phyloP scores from a whole-genome alignment of 2,888 invertebrate genomes.

The Luperina nickerlii region DNA sequence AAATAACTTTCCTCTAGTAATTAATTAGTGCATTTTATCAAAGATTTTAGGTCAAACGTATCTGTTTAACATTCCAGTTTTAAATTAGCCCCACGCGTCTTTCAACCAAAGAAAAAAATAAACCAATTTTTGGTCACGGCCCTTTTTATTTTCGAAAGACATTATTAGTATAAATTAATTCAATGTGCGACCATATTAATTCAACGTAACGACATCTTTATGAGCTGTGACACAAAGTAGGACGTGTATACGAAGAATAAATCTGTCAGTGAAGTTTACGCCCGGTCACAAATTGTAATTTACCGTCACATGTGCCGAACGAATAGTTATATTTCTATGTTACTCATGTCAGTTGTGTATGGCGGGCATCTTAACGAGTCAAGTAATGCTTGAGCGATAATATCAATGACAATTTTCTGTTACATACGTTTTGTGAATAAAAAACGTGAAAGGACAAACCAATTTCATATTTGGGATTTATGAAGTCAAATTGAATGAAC shows the following conservation, averaged over 20 bases:
- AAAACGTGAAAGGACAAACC: neutral
- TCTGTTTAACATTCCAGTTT: conserved; percentile 35
- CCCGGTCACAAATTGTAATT: conserved; percentile 87
- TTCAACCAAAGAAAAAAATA: conserved; percentile 44
- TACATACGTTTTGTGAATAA: neutral
- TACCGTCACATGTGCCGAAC: conserved; percentile 80
- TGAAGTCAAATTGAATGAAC: conserved; percentile 2
- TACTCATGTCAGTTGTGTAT: conserved; percentile 53
- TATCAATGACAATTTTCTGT: conserved; percentile 15
- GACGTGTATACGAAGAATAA: conserved; percentile 85
- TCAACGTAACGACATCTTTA: conserved; percentile 86
- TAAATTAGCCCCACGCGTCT: conserved; percentile 56
- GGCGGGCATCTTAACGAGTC: conserved; percentile 40
- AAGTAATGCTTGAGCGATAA: conserved; percentile 16
- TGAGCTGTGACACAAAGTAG: conserved; percentile 87
- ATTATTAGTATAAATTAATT: conserved; percentile 82
- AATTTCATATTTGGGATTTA: neutral
- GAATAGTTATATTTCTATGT: conserved; percentile 72
- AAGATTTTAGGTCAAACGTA: conserved; percentile 51
- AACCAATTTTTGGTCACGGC: conserved; percentile 57
- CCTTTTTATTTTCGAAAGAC: conserved; percentile 70
- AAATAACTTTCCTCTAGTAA: conserved; percentile 15
- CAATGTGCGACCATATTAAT: conserved; percentile 82
- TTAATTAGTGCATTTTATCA: conserved; percentile 49
- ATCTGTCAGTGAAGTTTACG: conserved; percentile 86